Evolutionary conservation across 2,113 vertebrate genomes (phyloP), one percentile per base, ranked within the genome.

Genomic region (Athene noctua): DNA sequence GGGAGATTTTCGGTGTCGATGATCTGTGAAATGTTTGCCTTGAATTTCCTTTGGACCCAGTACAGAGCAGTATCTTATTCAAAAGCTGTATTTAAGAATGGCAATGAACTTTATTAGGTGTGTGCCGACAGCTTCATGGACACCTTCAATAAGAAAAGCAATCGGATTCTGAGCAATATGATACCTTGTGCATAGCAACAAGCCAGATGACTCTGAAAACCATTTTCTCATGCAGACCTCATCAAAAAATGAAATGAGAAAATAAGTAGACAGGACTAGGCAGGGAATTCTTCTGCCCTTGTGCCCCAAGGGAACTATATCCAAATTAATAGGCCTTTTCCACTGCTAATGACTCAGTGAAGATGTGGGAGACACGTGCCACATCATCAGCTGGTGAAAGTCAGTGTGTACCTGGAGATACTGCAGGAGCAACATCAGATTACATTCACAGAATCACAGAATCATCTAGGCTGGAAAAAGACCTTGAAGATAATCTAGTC

Each of bases 191-290:
- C 96, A 96, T 96, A 97, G 97, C 95, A 97, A 97, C 85, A 58
- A 97, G 94, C 71, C 94, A 88, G 94, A 85, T 77, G 93, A 81
- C 96, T 96, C 94, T 54, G 65, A 72, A 86, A 88, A 84, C 52
- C 29, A 1, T 38, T 65, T 93, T 65, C 92, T 92, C 75, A 5
- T 89, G 92, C 96, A 96, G 88, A 96, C 86, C 80, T 96, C 94
- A 94, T 96, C 95, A 94, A 75, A 95, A 97, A 95, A 92, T 63
- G 80, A 94, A 94, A 97, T 94, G 95, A 96, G 88, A 96, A 97
- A 97, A 94, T 94, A 92, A 95, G 91, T 79, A 94, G 95, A 75
- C 61, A 38, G 70, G 80, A 86, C 82, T 49, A 96, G 88, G 80
- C 84, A 90, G 86, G 91, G 97, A 97, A 94, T 97, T 97, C 94